Evolutionary conservation across 2,888 invertebrate genomes (phyloP), one percentile per base, ranked within the genome.

Genomic region (Podotricha telesiphe): DNA sequence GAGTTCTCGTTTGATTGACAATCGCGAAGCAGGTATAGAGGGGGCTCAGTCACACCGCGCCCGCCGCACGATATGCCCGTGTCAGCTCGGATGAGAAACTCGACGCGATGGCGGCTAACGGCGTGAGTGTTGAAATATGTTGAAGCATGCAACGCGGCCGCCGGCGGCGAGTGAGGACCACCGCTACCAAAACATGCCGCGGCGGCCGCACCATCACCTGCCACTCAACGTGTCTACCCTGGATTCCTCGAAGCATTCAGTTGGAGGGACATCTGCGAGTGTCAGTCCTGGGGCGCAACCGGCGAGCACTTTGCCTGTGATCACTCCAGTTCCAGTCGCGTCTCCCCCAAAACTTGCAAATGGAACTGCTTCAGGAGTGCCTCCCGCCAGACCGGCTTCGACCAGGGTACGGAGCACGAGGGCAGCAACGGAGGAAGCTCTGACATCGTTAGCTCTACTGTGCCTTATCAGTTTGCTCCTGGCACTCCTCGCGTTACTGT

Each of bases 401-500:
- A 77, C 86, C 72, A 87, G 93, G 77, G 83, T 83, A 45, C 82
- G 87, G 55, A 86, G 86, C 74, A 81, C 82, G 70, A 81, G 91
- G 73, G 91, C 91, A 3, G 89, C 89, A 0, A 92, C 93, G 0
- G 93, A 93, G 78, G 97, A 97, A 88, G 97, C 97, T 86, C 93
- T 98, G 68, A 96, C 97, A 64, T 97, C 97, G 69, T 91, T 98
- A 74, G 98, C 97, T 22, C 88, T 98, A 58, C 88, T 98, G 76
- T 98, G 98, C 82, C 94, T 98, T 76, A 96, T 98, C 77, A 97
- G 98, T 69, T 90, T 98, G 61, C 91, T 98, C 62, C 93, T 98
- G 77, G 97, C 97, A 13, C 89, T 97, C 77, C 93, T 98, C 69
- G 97, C 98, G 62, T 89, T 98, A 74, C 95, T 98, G 82, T 97